phyloP scores from a whole-genome alignment of 2,888 invertebrate species.

The Lycaena phlaeas region DNA sequence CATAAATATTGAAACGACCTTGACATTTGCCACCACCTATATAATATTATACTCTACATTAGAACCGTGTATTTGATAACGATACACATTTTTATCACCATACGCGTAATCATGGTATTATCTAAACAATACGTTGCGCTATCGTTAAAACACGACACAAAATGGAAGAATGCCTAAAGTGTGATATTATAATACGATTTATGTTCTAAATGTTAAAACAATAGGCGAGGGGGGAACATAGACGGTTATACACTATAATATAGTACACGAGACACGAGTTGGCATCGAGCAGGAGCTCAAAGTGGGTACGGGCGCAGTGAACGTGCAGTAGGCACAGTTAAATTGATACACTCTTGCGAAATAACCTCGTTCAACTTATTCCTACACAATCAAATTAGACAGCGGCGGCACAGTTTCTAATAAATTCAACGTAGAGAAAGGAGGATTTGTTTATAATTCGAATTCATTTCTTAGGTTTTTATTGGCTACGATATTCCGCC shows the following conservation, averaged over 20 bases:
- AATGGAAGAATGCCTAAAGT: too few relatives aligned
- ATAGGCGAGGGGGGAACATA: background rate
- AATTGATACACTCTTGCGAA: constrained; percentile 68
- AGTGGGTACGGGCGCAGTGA: constrained; percentile 41
- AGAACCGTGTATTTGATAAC: background rate
- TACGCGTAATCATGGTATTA: too few relatives aligned
- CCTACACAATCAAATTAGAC: constrained; percentile 50
- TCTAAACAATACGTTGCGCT: too few relatives aligned
- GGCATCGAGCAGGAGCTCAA: constrained; percentile 46
- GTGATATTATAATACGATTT: background rate
- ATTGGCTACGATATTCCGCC: background rate
- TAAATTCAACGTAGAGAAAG: constrained; percentile 32
- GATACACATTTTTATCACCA: background rate
- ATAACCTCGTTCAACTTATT: constrained; percentile 64
- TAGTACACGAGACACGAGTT: background rate
- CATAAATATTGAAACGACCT: background rate
- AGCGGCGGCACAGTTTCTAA: constrained; percentile 30
- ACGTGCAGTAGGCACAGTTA: constrained; percentile 52
- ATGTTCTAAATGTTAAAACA: background rate
- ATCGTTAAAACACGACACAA: too few relatives aligned
- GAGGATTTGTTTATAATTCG: constrained; percentile 10
- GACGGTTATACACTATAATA: background rate
- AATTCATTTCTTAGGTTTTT: background rate
- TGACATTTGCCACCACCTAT: constrained; percentile 1
- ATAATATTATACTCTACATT: background rate